phyloP scores from a whole-genome alignment of 2,113 vertebrate species.

The Clupea harengus region DNA sequence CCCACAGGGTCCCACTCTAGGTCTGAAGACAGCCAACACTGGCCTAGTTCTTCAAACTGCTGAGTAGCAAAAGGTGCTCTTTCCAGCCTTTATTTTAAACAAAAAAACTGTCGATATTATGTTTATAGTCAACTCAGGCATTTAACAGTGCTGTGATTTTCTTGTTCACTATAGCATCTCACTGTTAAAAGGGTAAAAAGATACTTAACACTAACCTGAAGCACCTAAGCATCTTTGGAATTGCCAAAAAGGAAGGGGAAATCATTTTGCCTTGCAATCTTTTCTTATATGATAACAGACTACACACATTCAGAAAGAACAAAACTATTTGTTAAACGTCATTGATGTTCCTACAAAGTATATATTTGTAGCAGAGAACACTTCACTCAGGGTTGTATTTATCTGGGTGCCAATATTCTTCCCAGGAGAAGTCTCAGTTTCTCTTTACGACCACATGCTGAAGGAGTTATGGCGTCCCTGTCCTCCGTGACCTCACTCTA shows the following conservation, averaged over 20 bases:
- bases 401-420: not conserved
- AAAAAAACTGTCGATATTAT: not conserved
- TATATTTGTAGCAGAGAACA: not conserved
- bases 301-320: not conserved
- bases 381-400: not conserved
- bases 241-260: not conserved
- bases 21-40: not conserved
- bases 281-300: not conserved
- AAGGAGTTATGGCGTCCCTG: not conserved
- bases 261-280: not conserved
- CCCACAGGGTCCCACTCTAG: not conserved
- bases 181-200: not conserved
- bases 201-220: not conserved
- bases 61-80: constrained; percentile 5
- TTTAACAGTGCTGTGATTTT: not conserved
- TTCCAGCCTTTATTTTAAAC: too few relatives aligned
- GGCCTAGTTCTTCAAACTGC: constrained; percentile 5
- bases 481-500: constrained; percentile 1
- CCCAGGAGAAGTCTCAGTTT: not conserved
- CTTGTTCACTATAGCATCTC: not conserved
- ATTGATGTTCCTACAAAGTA: not conserved
- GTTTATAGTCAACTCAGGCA: not conserved
- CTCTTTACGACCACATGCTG: not conserved
- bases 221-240: not conserved
- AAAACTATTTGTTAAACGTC: not conserved